Base-by-base conservation (phyloP, 2,888 invertebrate species). In the Dynastes tityus region DNA sequence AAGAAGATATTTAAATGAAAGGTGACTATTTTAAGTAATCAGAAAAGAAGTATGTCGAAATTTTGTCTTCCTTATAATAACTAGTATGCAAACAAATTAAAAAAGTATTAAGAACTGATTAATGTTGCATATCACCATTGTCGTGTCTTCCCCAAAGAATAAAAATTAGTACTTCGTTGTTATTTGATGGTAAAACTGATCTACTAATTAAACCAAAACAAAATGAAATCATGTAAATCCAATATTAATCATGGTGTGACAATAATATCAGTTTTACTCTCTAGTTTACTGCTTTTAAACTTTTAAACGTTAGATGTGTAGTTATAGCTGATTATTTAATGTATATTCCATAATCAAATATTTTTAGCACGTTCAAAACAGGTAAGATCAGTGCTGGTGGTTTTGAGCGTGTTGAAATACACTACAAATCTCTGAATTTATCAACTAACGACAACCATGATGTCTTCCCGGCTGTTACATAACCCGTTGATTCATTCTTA, bases 11-110 rank as follows among this genome's bases (percentile, higher is more conserved):
- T 64, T 16, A 67, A 65, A 76, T 27, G 29, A 75, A 64, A 68
- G 22, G 51, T 68, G 58, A 61, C 53, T 58, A 58, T 73, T 73
- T 73, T 53, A 71, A 29, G 27, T 70, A 71, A 71, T 55, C 49
- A 80, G 78, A 82, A 78, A 64, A 77, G 77, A 80, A 76, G 80
- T 80, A 80, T 77, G 78, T 79, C 78, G 76, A 76, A 78, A 81
- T 79, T 79, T 82, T 80, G 86, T 86, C 86, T 86, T 86, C 86
- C 86, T 85, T 83, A 82, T 83, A 84, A 13, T 65, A 68, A 45
- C 13, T 83, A 84, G 83, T 83, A 82, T 80, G 81, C 81, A 79
- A 80, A 79, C 76, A 77, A 76, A 71, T 45, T 29, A 76, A 78
- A 77, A 74, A 78, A 75, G 58, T 61, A 71, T 77, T 64, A 71